Conservation (phyloP, 2,888 invertebrate genomes). For the Serrognathus titanus region DNA sequence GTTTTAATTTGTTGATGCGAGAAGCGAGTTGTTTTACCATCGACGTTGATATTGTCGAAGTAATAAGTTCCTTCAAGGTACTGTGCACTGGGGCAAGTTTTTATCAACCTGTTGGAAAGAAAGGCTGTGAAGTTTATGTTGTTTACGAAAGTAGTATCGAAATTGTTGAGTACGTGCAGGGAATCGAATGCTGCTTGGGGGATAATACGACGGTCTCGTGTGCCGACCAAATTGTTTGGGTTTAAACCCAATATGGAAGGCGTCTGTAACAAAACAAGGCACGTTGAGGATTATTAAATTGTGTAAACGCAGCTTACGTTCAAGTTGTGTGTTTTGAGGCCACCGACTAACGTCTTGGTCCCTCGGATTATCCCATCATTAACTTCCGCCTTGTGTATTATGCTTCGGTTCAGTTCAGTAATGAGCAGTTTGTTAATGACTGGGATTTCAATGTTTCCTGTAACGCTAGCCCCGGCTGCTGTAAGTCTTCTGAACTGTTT, state of each 20-base stretch:
- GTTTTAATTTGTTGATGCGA: neutral
- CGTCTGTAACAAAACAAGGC: slow-evolving; percentile 27
- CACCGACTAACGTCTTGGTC: slow-evolving; percentile 38
- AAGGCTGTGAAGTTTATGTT: slow-evolving; percentile 33
- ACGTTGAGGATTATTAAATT: neutral
- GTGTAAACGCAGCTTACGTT: slow-evolving; percentile 27
- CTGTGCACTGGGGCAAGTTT: slow-evolving; percentile 31
- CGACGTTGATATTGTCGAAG: slow-evolving; percentile 33
- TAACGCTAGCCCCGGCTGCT: slow-evolving; percentile 19
- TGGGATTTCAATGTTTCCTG: slow-evolving; percentile 25
- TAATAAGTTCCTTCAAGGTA: slow-evolving; percentile 33
- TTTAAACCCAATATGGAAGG: slow-evolving; percentile 29
- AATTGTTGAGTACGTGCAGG: slow-evolving; percentile 32
- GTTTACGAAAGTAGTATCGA: slow-evolving; percentile 36
- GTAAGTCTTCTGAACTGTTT: slow-evolving; percentile 32
- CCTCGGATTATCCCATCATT: slow-evolving; percentile 31
- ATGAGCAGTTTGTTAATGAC: slow-evolving; percentile 34
- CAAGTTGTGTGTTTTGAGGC: slow-evolving; percentile 35
- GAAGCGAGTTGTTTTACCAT: slow-evolving; percentile 23
- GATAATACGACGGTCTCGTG: slow-evolving; percentile 28
- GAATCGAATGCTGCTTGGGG: slow-evolving; percentile 36
- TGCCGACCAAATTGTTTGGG: slow-evolving; percentile 37
- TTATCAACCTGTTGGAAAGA: slow-evolving; percentile 35
- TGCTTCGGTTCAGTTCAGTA: slow-evolving; percentile 28
- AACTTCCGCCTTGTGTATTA: slow-evolving; percentile 30